Percentiles rank a stretch among this genome's conserved stretches.
Conservation (phyloP, 1,140 invertebrate species). For the Listronotus bonariensis region DNA sequence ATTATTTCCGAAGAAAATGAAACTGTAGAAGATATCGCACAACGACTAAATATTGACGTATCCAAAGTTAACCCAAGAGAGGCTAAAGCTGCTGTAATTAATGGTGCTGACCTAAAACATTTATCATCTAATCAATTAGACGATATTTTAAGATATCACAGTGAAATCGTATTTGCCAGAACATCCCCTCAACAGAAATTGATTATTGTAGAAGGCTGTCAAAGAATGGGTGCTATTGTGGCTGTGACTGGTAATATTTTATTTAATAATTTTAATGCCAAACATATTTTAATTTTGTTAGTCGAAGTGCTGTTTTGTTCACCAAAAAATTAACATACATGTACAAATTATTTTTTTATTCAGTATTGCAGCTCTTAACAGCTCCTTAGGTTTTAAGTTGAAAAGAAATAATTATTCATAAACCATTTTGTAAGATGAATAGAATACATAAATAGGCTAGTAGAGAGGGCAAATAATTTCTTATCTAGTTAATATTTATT, state of each 20-base stretch:
- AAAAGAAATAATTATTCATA: too few species aligned
- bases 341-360: too few species aligned
- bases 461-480: too few species aligned
- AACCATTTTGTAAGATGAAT: too few species aligned
- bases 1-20: conserved; percentile 98
- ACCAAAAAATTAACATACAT: too few species aligned
- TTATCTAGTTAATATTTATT: too few species aligned
- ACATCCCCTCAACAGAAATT: conserved; percentile 99
- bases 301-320: too few species aligned
- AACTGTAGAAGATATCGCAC: conserved; percentile 95
- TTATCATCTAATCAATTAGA: conserved; percentile 88
- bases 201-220: conserved; percentile 99
- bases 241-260: conserved; percentile 93
- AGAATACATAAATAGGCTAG: too few species aligned
- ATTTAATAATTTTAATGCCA: too few species aligned
- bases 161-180: conserved; percentile 98
- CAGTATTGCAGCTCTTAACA: too few species aligned
- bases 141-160: conserved; percentile 92
- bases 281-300: too few species aligned
- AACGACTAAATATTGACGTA: conserved; percentile 88
- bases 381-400: too few species aligned
- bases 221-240: conserved; percentile 96
- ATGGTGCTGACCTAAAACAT: conserved; percentile 93
- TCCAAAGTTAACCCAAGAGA: conserved; percentile 93
- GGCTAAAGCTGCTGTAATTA: conserved; percentile 95